Percentiles rank a stretch among this genome's conserved stretches.
Conservation (phyloP, 1,140 invertebrate genomes). For the Latrodectus geometricus region DNA sequence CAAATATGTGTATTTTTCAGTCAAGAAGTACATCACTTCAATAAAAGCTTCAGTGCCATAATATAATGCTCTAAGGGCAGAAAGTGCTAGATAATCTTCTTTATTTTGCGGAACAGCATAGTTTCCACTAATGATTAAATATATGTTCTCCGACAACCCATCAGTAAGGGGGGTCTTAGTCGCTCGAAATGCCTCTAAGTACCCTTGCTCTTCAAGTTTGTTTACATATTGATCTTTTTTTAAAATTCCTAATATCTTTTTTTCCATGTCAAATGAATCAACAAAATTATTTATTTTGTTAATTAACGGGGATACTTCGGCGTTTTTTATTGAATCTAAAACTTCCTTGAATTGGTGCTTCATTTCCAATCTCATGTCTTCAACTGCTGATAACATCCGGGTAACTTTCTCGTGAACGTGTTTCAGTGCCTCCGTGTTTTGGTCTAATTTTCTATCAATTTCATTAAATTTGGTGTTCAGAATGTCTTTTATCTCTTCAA, state of each 20-base stretch:
- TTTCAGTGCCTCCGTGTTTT: background rate
- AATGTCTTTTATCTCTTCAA: background rate
- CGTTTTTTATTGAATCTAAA: background rate
- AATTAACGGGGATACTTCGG: background rate
- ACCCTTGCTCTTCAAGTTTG: background rate
- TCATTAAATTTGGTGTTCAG: background rate
- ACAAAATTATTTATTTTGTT: slow-evolving; percentile 2
- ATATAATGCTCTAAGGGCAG: background rate
- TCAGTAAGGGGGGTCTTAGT: background rate
- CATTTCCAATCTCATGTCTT: background rate
- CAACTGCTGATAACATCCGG: background rate
- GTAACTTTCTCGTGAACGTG: background rate
- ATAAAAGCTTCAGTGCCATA: slow-evolving; percentile 1
- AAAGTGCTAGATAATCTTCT: background rate
- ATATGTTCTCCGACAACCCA: background rate
- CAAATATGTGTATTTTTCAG: background rate
- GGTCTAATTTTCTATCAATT: slow-evolving; percentile 1
- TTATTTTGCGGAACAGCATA: slow-evolving; percentile 3
- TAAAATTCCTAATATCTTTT: slow-evolving; percentile 1
- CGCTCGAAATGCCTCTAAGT: background rate
- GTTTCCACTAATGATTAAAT: background rate
- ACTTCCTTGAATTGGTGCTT: background rate
- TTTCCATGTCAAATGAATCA: background rate
- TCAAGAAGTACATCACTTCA: slow-evolving; percentile 13
- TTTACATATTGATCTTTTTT: background rate